Base-by-base conservation (phyloP, 2,888 invertebrate genomes). In the Caenorhabditis angaria region DNA sequence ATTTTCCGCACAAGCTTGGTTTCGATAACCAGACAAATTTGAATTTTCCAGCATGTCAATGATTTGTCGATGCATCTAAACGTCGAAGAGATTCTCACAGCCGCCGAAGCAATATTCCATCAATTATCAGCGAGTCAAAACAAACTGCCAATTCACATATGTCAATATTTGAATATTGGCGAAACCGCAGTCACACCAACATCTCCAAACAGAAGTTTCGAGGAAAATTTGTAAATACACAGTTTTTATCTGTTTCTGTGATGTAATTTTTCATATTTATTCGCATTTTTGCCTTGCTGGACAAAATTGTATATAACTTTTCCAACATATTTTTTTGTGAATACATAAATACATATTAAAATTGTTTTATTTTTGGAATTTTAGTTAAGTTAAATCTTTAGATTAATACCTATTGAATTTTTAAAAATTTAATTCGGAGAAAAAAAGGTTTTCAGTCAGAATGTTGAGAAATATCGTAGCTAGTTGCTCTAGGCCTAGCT, bases 51-150 rank as follows among this genome's bases (percentile, higher is more conserved):
- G 94, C 95, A 97, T 88, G 93, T 97, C 75, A 99, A 99, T 89
- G 97, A 97, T 88, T 90, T 97, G 76, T 93, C 94, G 14, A 92
- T 93, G 88, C 92, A 92, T 76, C 92, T 97, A 58, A 92, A 95
- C 86, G 90, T 97, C 10, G 92, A 93, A 70, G 91, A 92, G 78
- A 93, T 93, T 58, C 89, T 97, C 27, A 92, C 92, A 82, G 92
- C 92, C 70, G 96, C 97, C 0, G 97, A 97, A 89, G 94, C 93
- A 10, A 95, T 97, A 82, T 96, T 92, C 89, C 91, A 93, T 82
- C 97, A 97, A 88, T 90, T 97, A 41, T 84, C 87, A 0, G 87
- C 87, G 32, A 83, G 83, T 28, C 87, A 87, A 58, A 74, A 79
- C 61, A 79, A 79, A 24, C 58, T 79, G 12, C 79, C 79, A 10